Conservation (phyloP, 2,888 invertebrate species). For the Pasiphila rectangulata region DNA sequence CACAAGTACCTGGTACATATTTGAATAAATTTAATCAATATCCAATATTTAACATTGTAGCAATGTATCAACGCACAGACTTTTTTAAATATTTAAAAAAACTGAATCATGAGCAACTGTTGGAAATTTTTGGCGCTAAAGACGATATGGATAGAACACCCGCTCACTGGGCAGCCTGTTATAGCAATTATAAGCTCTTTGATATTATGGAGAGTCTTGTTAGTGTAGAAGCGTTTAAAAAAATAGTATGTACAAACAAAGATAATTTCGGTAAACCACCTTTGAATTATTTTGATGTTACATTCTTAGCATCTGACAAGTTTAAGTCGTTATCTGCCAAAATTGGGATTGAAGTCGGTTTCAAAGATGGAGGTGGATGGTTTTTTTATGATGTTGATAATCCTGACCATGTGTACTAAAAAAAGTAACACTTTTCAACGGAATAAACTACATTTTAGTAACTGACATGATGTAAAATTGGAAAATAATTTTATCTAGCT, state of each 20-base stretch:
- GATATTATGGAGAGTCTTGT: not conserved
- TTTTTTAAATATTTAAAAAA: slow-evolving; percentile 6
- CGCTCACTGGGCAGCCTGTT: slow-evolving; percentile 8
- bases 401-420: no score
- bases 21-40: no score
- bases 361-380: slow-evolving; percentile 5
- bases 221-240: not conserved
- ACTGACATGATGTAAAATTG: no score
- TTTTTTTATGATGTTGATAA: slow-evolving; percentile 10
- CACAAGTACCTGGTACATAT: not conserved
- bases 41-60: slow-evolving; percentile 6
- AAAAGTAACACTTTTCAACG: no score
- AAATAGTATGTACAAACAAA: slow-evolving; percentile 5
- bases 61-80: not conserved
- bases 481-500: no score
- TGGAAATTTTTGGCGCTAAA: slow-evolving; percentile 4
- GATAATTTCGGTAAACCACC: slow-evolving; percentile 4
- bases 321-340: slow-evolving; percentile 7
- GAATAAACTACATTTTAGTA: no score
- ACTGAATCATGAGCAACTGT: slow-evolving; percentile 1
- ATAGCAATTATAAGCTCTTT: slow-evolving; percentile 6
- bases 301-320: not conserved
- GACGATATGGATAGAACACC: slow-evolving; percentile 1
- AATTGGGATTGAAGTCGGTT: slow-evolving; percentile 1
- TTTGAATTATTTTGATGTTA: not conserved